A percentile compares a stretch with the other conserved stretches of the same genome.
Conservation (phyloP, 2,888 invertebrate species). For the Carcina quercana region DNA sequence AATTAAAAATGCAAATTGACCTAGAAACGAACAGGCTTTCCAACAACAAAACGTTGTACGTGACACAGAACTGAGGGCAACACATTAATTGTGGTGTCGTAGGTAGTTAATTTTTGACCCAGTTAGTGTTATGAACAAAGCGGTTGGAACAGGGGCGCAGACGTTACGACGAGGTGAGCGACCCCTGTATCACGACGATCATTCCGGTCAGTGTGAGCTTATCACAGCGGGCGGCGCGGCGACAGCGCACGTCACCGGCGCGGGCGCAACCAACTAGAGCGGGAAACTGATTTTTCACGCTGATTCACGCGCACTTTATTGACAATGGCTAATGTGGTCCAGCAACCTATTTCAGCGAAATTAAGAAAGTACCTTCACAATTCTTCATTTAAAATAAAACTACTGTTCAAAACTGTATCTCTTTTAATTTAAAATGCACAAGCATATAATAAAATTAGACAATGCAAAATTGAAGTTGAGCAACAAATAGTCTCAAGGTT, state of each 20-base stretch:
- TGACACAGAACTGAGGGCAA: conserved; percentile 6
- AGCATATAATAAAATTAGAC: too few species aligned
- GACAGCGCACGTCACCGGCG: conserved; percentile 28
- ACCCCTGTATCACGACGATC: conserved; percentile 49
- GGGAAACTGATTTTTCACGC: conserved; percentile 39
- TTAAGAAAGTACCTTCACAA: too few species aligned
- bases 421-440: too few species aligned
- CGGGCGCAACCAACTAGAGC: conserved; percentile 34
- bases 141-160: conserved; percentile 51
- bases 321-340: too few species aligned
- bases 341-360: too few species aligned
- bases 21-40: too few species aligned
- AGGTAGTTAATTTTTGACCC: conserved; percentile 32
- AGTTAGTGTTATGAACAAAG: conserved; percentile 44
- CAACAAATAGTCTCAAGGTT: too few species aligned
- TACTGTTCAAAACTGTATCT: too few species aligned
- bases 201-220: conserved; percentile 49
- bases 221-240: conserved; percentile 23
- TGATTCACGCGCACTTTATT: conserved; percentile 23
- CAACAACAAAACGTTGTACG: too few species aligned
- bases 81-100: conserved; percentile 9
- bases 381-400: too few species aligned
- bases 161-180: conserved; percentile 59
- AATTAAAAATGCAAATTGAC: too few species aligned
- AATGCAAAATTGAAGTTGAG: too few species aligned